Conservation (phyloP, 2,113 vertebrate genomes). For the Hyaena hyaena region DNA sequence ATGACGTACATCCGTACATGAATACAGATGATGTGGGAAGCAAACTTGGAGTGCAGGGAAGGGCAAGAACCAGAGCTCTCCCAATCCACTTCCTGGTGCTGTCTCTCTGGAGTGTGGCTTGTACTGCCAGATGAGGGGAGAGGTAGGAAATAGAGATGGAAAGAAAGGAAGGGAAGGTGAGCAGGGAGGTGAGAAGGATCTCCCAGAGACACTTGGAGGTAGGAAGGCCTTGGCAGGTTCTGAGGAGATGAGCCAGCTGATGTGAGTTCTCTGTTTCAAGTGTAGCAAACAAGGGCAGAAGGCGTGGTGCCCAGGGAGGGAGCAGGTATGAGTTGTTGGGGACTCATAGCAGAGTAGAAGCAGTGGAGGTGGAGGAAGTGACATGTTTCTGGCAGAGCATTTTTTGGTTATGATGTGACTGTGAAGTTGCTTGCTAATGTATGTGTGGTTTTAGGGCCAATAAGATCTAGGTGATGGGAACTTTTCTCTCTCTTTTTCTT, state of each 20-base stretch:
- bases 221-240: neutral
- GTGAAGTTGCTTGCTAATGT: neutral
- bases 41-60: neutral
- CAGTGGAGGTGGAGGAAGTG: neutral
- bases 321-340: neutral
- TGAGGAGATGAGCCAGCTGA: neutral
- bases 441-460: neutral
- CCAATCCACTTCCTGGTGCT: too few relatives aligned
- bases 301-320: neutral
- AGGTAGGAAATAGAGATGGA: neutral
- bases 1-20: too few relatives aligned
- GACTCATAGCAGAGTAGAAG: neutral
- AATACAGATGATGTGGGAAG: too few relatives aligned
- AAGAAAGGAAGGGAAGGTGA: neutral
- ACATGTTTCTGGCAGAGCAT: neutral
- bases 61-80: neutral
- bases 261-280: too few relatives aligned
- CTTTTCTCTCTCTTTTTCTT: neutral
- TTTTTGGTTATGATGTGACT: neutral
- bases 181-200: neutral
- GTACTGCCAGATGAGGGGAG: neutral
- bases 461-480: neutral
- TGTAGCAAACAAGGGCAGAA: neutral
- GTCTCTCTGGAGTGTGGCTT: neutral
- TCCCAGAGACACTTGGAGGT: neutral